Evolutionary conservation across 1,140 invertebrate species (phyloP).

Genomic region (Leptinotarsa undecemlineata): DNA sequence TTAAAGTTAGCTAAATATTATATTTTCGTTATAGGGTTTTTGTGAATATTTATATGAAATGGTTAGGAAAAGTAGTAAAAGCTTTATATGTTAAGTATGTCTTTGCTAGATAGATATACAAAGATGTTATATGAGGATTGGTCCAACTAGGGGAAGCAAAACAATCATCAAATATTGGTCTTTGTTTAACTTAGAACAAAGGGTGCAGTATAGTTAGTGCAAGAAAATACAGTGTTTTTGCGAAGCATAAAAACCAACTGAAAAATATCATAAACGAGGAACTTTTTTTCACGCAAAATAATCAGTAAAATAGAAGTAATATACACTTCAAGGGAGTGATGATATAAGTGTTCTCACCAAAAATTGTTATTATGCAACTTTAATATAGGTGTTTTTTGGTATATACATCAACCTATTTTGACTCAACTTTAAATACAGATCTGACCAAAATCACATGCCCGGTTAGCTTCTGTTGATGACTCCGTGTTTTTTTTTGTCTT

Average conservation of each 20-base stretch:
- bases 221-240: background rate
- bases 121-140: conserved; percentile 6
- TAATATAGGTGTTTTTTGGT: too few species aligned
- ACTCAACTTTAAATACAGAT: too few species aligned
- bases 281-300: background rate
- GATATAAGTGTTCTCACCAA: background rate
- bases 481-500: too few species aligned
- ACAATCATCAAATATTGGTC: conserved; percentile 10
- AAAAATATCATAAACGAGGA: background rate
- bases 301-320: background rate
- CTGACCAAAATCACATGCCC: too few species aligned
- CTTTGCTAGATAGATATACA: conserved; percentile 13
- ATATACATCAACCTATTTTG: too few species aligned
- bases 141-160: conserved; percentile 28
- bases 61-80: conserved; percentile 19
- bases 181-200: background rate
- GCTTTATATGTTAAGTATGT: conserved; percentile 7
- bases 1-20: conserved; percentile 1
- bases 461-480: too few species aligned
- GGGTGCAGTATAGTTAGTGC: background rate
- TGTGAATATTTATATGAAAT: conserved; percentile 4
- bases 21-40: conserved; percentile 1
- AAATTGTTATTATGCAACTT: too few species aligned
- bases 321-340: background rate
- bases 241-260: too few species aligned